A percentile compares a stretch with the other conserved stretches of the same genome.
These are phyloP conservation scores for Eubasilissa regina DNA, from an alignment of 1,140 invertebrate species.

Conservation along the genomic window DNA sequence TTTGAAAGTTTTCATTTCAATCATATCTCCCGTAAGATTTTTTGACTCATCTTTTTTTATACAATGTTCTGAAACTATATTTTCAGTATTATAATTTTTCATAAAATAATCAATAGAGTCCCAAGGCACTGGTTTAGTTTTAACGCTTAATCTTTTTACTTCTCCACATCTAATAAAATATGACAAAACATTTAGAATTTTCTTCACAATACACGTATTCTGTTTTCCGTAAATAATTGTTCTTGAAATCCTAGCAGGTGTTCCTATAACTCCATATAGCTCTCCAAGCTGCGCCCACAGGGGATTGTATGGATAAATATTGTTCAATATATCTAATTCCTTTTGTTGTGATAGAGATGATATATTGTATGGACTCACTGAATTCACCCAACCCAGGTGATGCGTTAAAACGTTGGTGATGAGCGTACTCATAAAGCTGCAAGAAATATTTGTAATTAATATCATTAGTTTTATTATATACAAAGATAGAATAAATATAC, in stretches of 20 bases:
- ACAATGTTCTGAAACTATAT: background rate
- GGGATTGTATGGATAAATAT: slow-evolving; percentile 80
- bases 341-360: slow-evolving; percentile 59
- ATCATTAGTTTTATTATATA: too few relatives aligned
- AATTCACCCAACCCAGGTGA: slow-evolving; percentile 92
- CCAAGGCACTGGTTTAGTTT: slow-evolving; percentile 47
- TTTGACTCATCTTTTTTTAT: background rate
- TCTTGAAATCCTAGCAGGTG: slow-evolving; percentile 81
- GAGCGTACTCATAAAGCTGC: slow-evolving; percentile 91
- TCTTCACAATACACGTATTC: slow-evolving; percentile 77
- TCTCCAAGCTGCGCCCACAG: slow-evolving; percentile 90
- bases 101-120: slow-evolving; percentile 52
- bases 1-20: slow-evolving; percentile 57
- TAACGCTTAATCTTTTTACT: slow-evolving; percentile 68
- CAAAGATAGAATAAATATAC: too few relatives aligned
- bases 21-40: slow-evolving; percentile 44
- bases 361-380: slow-evolving; percentile 73
- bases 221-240: slow-evolving; percentile 85
- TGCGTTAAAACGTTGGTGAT: slow-evolving; percentile 90
- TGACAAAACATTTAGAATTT: slow-evolving; percentile 80
- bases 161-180: slow-evolving; percentile 89
- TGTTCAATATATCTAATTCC: slow-evolving; percentile 61
- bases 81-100: slow-evolving; percentile 41
- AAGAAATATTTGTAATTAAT: slow-evolving; percentile 61
- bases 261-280: slow-evolving; percentile 86